These are phyloP conservation scores for Drosophila ezoana DNA, from an alignment of 2,888 invertebrate genomes.

Conservation along the genomic window DNA sequence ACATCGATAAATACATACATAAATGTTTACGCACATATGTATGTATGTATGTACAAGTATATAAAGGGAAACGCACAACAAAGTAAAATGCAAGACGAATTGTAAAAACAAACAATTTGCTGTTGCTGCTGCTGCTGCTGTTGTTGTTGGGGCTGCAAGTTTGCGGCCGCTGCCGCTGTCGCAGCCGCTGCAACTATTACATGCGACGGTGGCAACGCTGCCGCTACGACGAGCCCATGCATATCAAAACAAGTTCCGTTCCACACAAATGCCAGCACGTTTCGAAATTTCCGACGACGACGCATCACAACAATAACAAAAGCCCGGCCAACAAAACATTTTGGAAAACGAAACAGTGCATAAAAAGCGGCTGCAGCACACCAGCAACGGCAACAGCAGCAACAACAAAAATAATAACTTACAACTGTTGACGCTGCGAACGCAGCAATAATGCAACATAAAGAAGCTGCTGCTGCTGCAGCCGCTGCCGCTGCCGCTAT, in stretches of 20 bases:
- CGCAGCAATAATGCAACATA: conserved; percentile 23
- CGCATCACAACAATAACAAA: conserved; percentile 78
- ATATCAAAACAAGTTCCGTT: conserved; percentile 78
- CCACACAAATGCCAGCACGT: conserved; percentile 78
- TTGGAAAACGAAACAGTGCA: conserved; percentile 59
- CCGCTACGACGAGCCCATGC: conserved; percentile 57
- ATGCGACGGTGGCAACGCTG: conserved; percentile 35
- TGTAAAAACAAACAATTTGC: conserved; percentile 73
- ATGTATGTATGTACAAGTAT: neutral
- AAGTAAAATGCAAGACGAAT: conserved; percentile 67
- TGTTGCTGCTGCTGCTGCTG: conserved; percentile 41
- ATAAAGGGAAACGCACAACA: conserved; percentile 53
- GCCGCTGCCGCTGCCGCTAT: conserved; percentile 7
- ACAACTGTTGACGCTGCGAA: conserved; percentile 23
- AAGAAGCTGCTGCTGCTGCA: conserved; percentile 28
- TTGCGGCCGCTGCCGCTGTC: conserved; percentile 36
- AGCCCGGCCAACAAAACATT: conserved; percentile 64
- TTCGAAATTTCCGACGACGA: conserved; percentile 68
- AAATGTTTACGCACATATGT: neutral
- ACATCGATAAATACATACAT: conserved; percentile 1
- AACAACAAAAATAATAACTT: conserved; percentile 44
- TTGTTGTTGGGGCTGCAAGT: conserved; percentile 47
- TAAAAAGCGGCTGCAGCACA: conserved; percentile 43
- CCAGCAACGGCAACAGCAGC: conserved; percentile 17
- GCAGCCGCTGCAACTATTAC: conserved; percentile 28